Evolutionary conservation across 1,140 invertebrate species (phyloP), one percentile per base, ranked within the genome.

Genomic region (Paralvinella palmiformis): DNA sequence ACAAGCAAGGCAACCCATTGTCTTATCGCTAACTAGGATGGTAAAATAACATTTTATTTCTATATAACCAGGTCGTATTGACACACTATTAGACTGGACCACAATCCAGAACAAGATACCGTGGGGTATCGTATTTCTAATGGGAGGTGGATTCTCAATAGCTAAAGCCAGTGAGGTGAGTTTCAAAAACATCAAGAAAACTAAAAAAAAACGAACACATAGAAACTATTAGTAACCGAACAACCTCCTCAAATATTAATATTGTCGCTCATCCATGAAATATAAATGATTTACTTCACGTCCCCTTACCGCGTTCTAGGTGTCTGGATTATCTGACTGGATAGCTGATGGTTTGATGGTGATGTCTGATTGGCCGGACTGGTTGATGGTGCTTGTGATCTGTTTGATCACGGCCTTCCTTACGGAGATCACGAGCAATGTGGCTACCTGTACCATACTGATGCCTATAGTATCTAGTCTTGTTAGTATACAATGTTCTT

Each of bases 111-210:
- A 75, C 31, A 77, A 76, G 56, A 68, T 83, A 33, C 74, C 82
- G 5, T 85, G 84, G 84, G 81, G 80, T 41, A 75, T 84, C 0
- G 71, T 85, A 1, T 62, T 85, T 1, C 71, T 84, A 22, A 72
- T 83, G 62, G 87, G 91, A 45, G 91, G 91, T 55, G 92, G 92
- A 0, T 94, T 95, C 75, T 91, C 92, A 0, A 82, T 96, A 24
- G 92, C 93, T 0, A 73, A 77, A 45, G 73, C 71, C 1, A 78
- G 73, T 66, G 64, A 72, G 68, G 78, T 79, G 64, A 57, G 59
- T n/a, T n/a, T n/a, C 73, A n/a, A n/a, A n/a, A n/a, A n/a, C n/a
- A n/a, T n/a, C n/a, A n/a, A n/a, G n/a, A n/a, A n/a, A n/a, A n/a
- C n/a, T n/a, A n/a, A n/a, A n/a, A n/a, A n/a, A n/a, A n/a, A n/a